These are phyloP conservation scores for Morelia viridis DNA, from an alignment of 2,797 vertebrate species.

Conservation along the genomic window DNA sequence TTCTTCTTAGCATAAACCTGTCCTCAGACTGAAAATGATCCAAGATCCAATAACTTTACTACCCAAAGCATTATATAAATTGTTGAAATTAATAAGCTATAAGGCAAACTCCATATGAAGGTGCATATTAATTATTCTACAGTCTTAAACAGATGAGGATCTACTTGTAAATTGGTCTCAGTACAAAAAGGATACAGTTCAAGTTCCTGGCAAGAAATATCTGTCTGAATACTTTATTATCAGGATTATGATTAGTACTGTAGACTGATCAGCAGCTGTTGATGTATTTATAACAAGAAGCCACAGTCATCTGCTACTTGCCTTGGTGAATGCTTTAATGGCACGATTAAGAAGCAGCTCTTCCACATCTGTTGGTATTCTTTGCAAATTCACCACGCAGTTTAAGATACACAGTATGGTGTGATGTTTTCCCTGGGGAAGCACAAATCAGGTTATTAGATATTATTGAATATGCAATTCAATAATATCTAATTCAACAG, in stretches of 20 bases:
- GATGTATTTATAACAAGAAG: slow-evolving; percentile 11
- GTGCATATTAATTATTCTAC: background rate
- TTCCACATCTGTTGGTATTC: slow-evolving; percentile 81
- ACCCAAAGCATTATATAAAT: background rate
- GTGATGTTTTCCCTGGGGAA: slow-evolving; percentile 83
- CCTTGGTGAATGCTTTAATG: slow-evolving; percentile 91
- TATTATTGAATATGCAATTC: background rate
- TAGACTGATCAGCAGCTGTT: slow-evolving; percentile 1
- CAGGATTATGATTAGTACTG: slow-evolving; percentile 10
- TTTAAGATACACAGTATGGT: slow-evolving; percentile 89
- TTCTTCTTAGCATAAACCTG: background rate
- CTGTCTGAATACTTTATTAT: background rate
- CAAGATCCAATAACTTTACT: background rate
- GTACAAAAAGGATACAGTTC: background rate
- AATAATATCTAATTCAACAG: no score
- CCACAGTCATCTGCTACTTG: slow-evolving; percentile 59
- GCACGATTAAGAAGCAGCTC: slow-evolving; percentile 81
- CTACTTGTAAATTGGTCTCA: background rate
- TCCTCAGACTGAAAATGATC: background rate
- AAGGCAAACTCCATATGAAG: background rate
- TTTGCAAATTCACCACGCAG: slow-evolving; percentile 83
- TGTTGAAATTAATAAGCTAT: background rate
- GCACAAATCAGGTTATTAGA: slow-evolving; percentile 47
- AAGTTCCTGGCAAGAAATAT: background rate
- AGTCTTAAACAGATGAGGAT: background rate